Base-by-base conservation (phyloP, 2,888 invertebrate species). In the Rugalucina vietnamica region DNA sequence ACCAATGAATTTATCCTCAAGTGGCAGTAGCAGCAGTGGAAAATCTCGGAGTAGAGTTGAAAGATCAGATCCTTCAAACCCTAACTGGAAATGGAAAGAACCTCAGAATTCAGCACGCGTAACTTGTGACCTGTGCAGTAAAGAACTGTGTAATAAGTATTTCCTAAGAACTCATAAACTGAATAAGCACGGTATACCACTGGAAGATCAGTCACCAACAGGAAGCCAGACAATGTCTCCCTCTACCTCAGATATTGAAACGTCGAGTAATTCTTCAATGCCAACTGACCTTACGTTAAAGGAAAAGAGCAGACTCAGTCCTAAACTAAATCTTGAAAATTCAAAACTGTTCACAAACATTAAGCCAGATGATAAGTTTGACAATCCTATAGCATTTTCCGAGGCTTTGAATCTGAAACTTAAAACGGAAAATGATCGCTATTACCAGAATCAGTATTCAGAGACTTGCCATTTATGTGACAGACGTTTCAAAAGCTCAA, bases 91-190 rank as follows among this genome's bases (percentile, higher is more conserved):
- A 73, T 94, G 93, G 94, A 94, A 93, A 86, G 94, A 94, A 82
- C 93, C 94, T 21, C 91, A 91, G 49, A 94, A 94, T 85, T 91
- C 93, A 0, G 90, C 93, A 37, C 85, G 94, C 12, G 94, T 94
- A 27, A 92, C 91, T 37, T 95, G 95, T 90, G 94, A 94, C 29
- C 89, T 95, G 79, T 95, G 95, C 86, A 94, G 93, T 90, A 95
- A 95, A 88, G 94, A 95, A 88, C 90, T 95, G 75, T 95, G 95
- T 89, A 95, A 95, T 88, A 95, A 94, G 86, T 95, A 95, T 86
- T 95, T 95, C 87, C 89, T 95, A 81, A 93, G 94, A 70, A 94
- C 94, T 21, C 95, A 95, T 88, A 94, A 94, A 89, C 89, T 94
- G 76, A 95, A 94, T 84, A 94, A 94, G 79, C 95, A 95, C 87